phyloP scores from a whole-genome alignment of 2,888 invertebrate species.

The Tipula confusa region DNA sequence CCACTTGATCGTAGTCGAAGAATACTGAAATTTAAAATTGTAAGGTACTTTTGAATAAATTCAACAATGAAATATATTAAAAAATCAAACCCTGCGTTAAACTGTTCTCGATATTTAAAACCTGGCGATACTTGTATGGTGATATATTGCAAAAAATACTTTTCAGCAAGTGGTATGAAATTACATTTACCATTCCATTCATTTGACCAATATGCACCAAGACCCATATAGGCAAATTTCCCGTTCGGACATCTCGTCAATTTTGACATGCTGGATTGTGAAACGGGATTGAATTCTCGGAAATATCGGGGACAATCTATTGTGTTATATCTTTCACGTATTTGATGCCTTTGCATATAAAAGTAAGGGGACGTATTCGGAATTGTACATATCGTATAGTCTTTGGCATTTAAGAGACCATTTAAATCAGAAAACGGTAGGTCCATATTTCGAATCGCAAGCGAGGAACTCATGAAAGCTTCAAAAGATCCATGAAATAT shows the following conservation, averaged over 20 bases:
- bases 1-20: no score
- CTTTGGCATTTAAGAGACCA: not conserved
- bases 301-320: not conserved
- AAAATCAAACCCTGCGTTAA: no score
- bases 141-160: not conserved
- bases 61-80: no score
- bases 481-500: not conserved
- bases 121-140: not conserved
- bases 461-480: not conserved
- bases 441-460: not conserved
- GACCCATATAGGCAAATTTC: not conserved
- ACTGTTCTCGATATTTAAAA: not conserved
- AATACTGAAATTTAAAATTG: no score
- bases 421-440: not conserved
- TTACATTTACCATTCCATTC: not conserved
- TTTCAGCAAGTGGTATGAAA: not conserved
- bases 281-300: not conserved
- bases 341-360: not conserved
- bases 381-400: not conserved
- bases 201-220: not conserved
- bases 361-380: not conserved
- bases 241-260: not conserved
- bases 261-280: not conserved
- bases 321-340: not conserved
- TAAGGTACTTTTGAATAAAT: no score